These are phyloP conservation scores for Melanotaenia pygmaea DNA, from an alignment of 2,797 vertebrate genomes.

Conservation along the genomic window DNA sequence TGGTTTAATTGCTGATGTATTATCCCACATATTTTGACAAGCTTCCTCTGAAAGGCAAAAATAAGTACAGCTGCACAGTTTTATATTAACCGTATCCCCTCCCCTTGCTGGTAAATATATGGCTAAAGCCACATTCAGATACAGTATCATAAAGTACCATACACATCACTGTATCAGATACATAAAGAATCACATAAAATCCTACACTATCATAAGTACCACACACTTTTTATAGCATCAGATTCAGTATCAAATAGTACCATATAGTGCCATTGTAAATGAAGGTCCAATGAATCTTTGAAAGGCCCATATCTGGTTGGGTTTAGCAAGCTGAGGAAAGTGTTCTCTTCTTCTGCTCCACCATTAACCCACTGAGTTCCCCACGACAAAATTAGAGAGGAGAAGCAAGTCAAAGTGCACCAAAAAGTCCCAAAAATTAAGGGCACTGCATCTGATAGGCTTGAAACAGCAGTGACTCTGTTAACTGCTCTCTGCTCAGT, in stretches of 20 bases:
- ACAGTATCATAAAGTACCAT: slow-evolving; percentile 79
- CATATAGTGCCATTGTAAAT: slow-evolving; percentile 79
- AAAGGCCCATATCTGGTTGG: slow-evolving; percentile 71
- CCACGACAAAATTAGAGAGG: slow-evolving; percentile 57
- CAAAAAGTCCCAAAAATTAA: slow-evolving; percentile 65
- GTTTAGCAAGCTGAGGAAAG: slow-evolving; percentile 51
- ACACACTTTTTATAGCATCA: slow-evolving; percentile 77
- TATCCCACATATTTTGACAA: slow-evolving; percentile 73
- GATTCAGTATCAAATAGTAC: slow-evolving; percentile 79
- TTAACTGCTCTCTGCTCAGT: slow-evolving; percentile 42
- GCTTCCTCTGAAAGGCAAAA: slow-evolving; percentile 80
- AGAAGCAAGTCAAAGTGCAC: slow-evolving; percentile 80
- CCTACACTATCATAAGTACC: slow-evolving; percentile 78
- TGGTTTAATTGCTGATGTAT: slow-evolving; percentile 73
- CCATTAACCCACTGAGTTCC: slow-evolving; percentile 64
- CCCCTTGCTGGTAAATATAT: slow-evolving; percentile 87
- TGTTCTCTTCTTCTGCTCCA: slow-evolving; percentile 52
- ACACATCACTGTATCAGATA: slow-evolving; percentile 80
- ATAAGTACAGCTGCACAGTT: slow-evolving; percentile 85
- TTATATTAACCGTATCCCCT: slow-evolving; percentile 78
- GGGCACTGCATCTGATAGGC: slow-evolving; percentile 64
- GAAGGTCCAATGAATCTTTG: slow-evolving; percentile 72
- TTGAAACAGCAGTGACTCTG: slow-evolving; percentile 51
- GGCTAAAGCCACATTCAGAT: slow-evolving; percentile 84
- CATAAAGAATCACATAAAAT: slow-evolving; percentile 79